These are phyloP conservation scores for Drosophila quinaria DNA, from an alignment of 2,888 invertebrate species.

Conservation along the genomic window DNA sequence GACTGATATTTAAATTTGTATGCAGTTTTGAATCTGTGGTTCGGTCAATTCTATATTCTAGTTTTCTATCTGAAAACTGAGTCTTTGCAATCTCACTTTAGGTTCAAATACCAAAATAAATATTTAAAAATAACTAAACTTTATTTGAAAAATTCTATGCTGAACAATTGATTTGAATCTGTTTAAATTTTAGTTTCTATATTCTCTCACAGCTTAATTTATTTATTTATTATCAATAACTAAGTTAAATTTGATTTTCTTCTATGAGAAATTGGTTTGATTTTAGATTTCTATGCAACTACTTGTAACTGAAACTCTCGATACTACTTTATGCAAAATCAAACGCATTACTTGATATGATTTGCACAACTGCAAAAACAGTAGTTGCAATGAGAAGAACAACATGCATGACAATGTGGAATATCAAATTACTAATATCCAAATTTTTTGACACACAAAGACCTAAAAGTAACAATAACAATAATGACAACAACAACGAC, in stretches of 20 bases:
- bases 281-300: too few species aligned
- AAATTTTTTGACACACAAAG: slow-evolving; percentile 37
- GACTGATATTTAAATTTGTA: not conserved
- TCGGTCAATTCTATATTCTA: not conserved
- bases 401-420: slow-evolving; percentile 58
- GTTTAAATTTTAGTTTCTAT: not conserved
- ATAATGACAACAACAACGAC: slow-evolving; percentile 17
- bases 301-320: not conserved
- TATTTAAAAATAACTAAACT: too few species aligned
- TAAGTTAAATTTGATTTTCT: too few species aligned
- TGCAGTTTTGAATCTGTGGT: not conserved
- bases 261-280: too few species aligned
- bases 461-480: slow-evolving; percentile 24
- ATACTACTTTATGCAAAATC: slow-evolving; percentile 24
- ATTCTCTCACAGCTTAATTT: too few species aligned
- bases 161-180: not conserved
- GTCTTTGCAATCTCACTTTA: not conserved
- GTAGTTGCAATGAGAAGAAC: slow-evolving; percentile 19
- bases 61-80: not conserved
- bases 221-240: too few species aligned
- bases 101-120: too few species aligned
- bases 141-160: too few species aligned
- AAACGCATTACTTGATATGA: slow-evolving; percentile 43
- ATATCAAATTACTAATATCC: slow-evolving; percentile 67
- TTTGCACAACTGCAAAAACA: slow-evolving; percentile 31